Conservation (phyloP, 2,797 vertebrate genomes). For the Myotis vivesi region DNA sequence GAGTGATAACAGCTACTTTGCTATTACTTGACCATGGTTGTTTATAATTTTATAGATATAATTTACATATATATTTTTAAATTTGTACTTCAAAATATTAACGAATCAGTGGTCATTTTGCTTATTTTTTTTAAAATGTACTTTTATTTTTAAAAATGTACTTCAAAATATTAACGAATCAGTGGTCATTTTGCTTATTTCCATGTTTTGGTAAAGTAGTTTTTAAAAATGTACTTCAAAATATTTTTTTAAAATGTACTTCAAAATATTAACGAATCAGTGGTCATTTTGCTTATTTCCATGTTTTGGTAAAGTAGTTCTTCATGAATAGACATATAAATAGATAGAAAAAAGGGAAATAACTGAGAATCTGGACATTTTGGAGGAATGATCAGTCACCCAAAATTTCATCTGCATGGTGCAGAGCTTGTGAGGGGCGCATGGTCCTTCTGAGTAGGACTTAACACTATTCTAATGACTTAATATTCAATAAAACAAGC, state of each 20-base stretch:
- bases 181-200: too few species aligned
- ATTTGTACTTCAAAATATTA: too few species aligned
- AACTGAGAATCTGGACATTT: not conserved
- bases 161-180: too few species aligned
- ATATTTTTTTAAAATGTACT: too few species aligned
- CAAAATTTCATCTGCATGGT: not conserved
- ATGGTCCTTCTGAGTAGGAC: not conserved
- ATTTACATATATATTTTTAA: too few species aligned
- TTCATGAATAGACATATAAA: not conserved
- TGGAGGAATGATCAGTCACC: not conserved
- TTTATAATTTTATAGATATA: too few species aligned
- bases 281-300: not conserved
- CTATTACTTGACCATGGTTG: not conserved
- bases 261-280: not conserved
- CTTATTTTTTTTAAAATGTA: too few species aligned
- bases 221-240: too few species aligned
- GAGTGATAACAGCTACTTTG: not conserved
- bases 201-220: too few species aligned
- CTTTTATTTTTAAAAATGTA: too few species aligned
- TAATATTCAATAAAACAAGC: not conserved
- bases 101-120: too few species aligned
- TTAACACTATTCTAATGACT: not conserved
- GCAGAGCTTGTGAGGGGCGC: not conserved
- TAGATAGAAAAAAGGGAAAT: not conserved
- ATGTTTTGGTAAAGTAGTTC: not conserved